These are phyloP conservation scores for Kryptopterus vitreolus DNA, from an alignment of 2,797 vertebrate species.

Conservation along the genomic window DNA sequence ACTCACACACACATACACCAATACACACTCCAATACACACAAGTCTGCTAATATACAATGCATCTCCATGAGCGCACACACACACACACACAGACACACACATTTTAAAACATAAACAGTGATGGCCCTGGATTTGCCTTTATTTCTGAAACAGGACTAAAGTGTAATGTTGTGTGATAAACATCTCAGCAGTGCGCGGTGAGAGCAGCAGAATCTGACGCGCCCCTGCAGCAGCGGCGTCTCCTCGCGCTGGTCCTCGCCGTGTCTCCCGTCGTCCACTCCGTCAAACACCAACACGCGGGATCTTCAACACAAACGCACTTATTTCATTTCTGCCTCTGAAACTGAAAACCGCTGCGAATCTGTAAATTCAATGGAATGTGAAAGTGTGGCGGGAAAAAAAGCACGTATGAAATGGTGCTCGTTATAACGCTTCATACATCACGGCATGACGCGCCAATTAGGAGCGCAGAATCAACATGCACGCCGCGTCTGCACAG, in stretches of 20 bases:
- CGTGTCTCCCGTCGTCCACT: too few relatives aligned
- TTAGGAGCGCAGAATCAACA: conserved; percentile 71
- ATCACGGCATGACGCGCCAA: conserved; percentile 69
- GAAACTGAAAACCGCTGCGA: not conserved
- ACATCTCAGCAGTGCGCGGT: conserved; percentile 58
- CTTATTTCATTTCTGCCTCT: not conserved
- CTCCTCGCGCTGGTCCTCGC: too few relatives aligned
- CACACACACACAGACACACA: too few relatives aligned
- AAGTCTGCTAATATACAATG: too few relatives aligned
- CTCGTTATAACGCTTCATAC: conserved; percentile 75
- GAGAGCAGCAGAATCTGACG: conserved; percentile 55
- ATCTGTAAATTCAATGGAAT: not conserved
- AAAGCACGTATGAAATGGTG: conserved; percentile 62
- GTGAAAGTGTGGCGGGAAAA: not conserved
- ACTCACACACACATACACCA: too few relatives aligned
- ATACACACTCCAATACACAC: too few relatives aligned
- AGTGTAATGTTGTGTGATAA: not conserved
- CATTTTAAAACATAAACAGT: too few relatives aligned
- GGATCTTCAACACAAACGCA: not conserved
- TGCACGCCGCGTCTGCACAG: conserved; percentile 60
- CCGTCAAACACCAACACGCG: not conserved
- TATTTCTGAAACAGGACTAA: not conserved
- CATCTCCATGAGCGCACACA: too few relatives aligned
- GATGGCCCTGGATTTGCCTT: not conserved
- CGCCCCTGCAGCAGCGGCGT: not conserved